phyloP scores from a whole-genome alignment of 1,140 invertebrate genomes.

The Ostrea edulis region DNA sequence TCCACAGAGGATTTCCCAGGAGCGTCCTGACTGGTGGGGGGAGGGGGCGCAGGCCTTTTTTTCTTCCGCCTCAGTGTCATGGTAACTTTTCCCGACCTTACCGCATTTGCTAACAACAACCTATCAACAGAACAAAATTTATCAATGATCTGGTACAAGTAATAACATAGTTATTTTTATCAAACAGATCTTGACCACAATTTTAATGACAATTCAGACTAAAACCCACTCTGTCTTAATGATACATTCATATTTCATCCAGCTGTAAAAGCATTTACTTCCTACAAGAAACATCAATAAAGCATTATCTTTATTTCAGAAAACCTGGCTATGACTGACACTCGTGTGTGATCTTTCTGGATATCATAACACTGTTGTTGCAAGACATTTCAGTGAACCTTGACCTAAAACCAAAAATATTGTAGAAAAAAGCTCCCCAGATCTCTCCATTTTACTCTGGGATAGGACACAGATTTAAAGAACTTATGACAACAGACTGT shows the following conservation, averaged over 20 bases:
- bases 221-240: not conserved
- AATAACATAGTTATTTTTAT: not conserved
- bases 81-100: constrained; percentile 63
- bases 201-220: constrained; percentile 1
- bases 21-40: constrained; percentile 42
- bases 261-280: not conserved
- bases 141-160: not conserved
- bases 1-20: not conserved
- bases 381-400: not conserved
- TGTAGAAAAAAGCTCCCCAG: not conserved
- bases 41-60: constrained; percentile 63
- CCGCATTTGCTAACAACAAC: constrained; percentile 63
- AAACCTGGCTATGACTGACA: not conserved
- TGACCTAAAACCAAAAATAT: constrained; percentile 5
- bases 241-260: not conserved
- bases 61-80: constrained; percentile 68
- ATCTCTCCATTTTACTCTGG: not conserved
- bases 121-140: constrained; percentile 56
- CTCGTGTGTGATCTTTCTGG: not conserved
- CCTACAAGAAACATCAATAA: not conserved
- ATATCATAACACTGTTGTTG: no score
- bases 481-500: not conserved
- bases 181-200: not conserved
- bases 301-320: not conserved
- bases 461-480: not conserved